Percentiles rank a stretch among this genome's conserved stretches.
Conservation (phyloP, 2,113 vertebrate species). For the Lethenteron reissneri region DNA sequence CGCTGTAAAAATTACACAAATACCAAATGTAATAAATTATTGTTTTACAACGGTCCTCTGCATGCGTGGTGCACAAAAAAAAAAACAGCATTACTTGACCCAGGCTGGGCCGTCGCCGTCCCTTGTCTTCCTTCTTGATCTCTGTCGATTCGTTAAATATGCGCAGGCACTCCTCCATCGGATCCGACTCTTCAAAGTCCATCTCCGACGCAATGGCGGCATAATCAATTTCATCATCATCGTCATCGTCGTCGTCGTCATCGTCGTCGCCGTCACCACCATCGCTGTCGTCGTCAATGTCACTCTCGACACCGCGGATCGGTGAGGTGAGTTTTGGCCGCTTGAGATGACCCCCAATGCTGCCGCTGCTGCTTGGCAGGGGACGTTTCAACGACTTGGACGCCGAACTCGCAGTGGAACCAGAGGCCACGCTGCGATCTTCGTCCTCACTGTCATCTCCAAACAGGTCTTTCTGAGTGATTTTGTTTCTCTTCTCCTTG, state of each 20-base stretch:
- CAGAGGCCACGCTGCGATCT: slow-evolving; percentile 7
- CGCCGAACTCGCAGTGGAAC: no score
- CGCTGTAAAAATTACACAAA: no score
- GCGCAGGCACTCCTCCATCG: slow-evolving; percentile 83
- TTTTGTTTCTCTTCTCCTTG: slow-evolving; percentile 21
- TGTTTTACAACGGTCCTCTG: no score
- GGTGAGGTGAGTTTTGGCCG: background rate
- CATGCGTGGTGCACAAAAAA: no score
- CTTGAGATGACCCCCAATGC: no score
- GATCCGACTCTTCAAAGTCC: slow-evolving; percentile 68
- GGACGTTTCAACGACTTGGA: no score
- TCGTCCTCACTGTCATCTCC: slow-evolving; percentile 78
- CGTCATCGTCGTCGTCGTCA: slow-evolving; percentile 24
- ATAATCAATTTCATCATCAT: slow-evolving; percentile 26
- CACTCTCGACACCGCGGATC: slow-evolving; percentile 46
- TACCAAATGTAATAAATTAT: no score
- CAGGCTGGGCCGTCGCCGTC: slow-evolving; percentile 26
- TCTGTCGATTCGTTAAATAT: slow-evolving; percentile 86
- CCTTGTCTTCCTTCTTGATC: slow-evolving; percentile 73
- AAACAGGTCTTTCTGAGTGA: slow-evolving; percentile 69
- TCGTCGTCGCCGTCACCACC: slow-evolving; percentile 62
- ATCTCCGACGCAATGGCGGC: slow-evolving; percentile 43
- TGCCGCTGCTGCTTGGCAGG: no score
- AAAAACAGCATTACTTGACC: no score
- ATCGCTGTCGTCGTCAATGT: slow-evolving; percentile 53